Evolutionary conservation across 1,140 invertebrate genomes (phyloP), one percentile per base, ranked within the genome.

Genomic region (Drosophila ohnishii): DNA sequence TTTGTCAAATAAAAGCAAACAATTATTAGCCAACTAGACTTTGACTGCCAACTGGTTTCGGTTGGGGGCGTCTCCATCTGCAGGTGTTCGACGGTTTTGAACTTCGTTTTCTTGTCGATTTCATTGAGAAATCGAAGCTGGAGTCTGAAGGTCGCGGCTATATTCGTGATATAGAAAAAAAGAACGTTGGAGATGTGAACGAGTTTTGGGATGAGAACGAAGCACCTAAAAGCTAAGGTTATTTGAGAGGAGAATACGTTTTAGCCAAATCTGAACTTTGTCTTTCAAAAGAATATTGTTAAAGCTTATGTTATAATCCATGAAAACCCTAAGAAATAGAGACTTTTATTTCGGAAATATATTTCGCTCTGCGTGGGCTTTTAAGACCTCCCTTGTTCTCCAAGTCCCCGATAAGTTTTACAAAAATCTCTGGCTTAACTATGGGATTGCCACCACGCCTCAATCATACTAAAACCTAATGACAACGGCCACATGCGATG

Each of bases 61-160:
- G 37, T 66, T 22, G 47, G 34, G 42, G 53, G 69, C 39, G 37
- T 53, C 34, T 42, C 40, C n/a, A 37, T 47, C 10, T 32, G 60
- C 58, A 62, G 70, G 72, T 63, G 67, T 56, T 56, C 47, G 42
- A 25, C 57, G 61, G 47, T 40, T 64, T 56, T 75, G 39, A 74
- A 55, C 61, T 75, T 65, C 61, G 37, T 48, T 66, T 75, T 65
- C 60, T 55, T 44, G 48, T 32, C 56, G 44, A 59, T 60, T 75
- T 87, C 83, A 87, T 87, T 82, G 51, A 87, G 75, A 66, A 86
- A 76, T 69, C 71, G 16, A 53, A 78, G 62, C 75, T 86, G 69
- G 65, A 72, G 56, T 50, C 42, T 39, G 66, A 86, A 86, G 82
- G 82, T 72, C 74, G 60, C 10, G 19, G 28, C 19, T n/a, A 37